Evolutionary conservation across 2,113 vertebrate genomes (phyloP), one percentile per base, ranked within the genome.

Genomic region (Pteronura brasiliensis): DNA sequence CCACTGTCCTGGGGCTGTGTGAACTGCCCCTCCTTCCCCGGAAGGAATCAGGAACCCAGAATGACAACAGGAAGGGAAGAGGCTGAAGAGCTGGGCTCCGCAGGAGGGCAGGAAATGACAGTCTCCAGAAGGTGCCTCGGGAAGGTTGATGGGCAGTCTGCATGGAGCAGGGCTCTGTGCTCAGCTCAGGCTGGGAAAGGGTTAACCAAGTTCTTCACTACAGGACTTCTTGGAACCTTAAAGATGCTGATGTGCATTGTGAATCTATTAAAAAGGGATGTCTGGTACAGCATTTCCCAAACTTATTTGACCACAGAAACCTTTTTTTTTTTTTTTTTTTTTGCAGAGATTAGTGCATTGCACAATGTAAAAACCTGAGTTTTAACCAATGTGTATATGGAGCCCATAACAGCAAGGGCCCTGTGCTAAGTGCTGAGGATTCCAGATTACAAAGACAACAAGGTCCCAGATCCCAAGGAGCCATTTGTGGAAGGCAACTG

Each of bases 201-300:
- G 95, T 97, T 97, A 97, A 97, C 52, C 5, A 6, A 10, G 18
- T 49, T 49, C 87, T 95, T 90, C 34, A 36, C 80, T 52, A 49
- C 29, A 90, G 83, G 88, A 65, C 81, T 97, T 96, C 97, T 95
- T 96, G 90, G 95, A 97, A 93, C 76, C 77, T 81, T 74, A 63
- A 82, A 77, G 76, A 67, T 49, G 71, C 84, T 96, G 97, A 95
- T 47, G n/a, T 52, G 44, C 42, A 55, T 4, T 55, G 44, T 95
- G 84, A 97, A 96, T 96, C 97, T 96, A 97, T 98, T 96, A 96
- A 97, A 98, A 81, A 93, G 93, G 92, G 81, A 87, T 2, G 15
- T 77, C 59, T 77, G 71, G 52, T 90, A 52, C n/a, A 47, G 77
- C 0, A 1, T 69, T 97, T 96, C 92, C 92, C 98, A 98, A 96